Percentiles rank a stretch among this genome's conserved stretches.
These are phyloP conservation scores for Neuroterus valhalla DNA, from an alignment of 1,140 invertebrate genomes.

Conservation along the genomic window DNA sequence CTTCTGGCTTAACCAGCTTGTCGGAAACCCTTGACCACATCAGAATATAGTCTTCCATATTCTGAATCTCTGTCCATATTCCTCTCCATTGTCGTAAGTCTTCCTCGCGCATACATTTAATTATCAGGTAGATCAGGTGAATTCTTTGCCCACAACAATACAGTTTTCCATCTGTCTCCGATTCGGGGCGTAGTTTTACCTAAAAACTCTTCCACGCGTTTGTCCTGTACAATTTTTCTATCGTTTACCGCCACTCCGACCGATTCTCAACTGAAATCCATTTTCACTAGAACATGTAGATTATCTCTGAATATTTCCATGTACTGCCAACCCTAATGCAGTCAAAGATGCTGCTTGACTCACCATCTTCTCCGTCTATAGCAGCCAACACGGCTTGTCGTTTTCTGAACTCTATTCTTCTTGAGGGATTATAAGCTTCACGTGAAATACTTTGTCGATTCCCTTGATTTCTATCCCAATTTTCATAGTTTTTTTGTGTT, in stretches of 20 bases:
- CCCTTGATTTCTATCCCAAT: too few relatives aligned
- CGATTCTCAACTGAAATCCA: neutral
- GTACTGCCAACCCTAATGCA: too few relatives aligned
- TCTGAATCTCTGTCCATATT: conserved; percentile 28
- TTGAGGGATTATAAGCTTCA: too few relatives aligned
- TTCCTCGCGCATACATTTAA: conserved; percentile 2
- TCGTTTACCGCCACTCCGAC: neutral
- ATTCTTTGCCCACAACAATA: conserved; percentile 34
- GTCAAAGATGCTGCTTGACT: too few relatives aligned
- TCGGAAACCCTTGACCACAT: conserved; percentile 41
- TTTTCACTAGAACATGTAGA: neutral
- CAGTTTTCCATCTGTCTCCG: conserved; percentile 41
- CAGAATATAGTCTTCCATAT: conserved; percentile 33
- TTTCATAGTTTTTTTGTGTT: too few relatives aligned
- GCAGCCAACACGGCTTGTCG: too few relatives aligned
- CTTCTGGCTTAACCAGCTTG: conserved; percentile 40
- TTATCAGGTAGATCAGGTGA: neutral
- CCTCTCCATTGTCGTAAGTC: conserved; percentile 2
- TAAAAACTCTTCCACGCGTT: conserved; percentile 36
- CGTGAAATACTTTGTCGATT: too few relatives aligned
- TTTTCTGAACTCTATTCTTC: too few relatives aligned
- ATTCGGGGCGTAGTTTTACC: conserved; percentile 19
- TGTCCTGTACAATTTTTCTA: neutral
- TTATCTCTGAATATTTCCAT: too few relatives aligned
- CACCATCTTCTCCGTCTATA: too few relatives aligned